Conservation (phyloP, 2,113 vertebrate species). For the Zosterops lateralis region DNA sequence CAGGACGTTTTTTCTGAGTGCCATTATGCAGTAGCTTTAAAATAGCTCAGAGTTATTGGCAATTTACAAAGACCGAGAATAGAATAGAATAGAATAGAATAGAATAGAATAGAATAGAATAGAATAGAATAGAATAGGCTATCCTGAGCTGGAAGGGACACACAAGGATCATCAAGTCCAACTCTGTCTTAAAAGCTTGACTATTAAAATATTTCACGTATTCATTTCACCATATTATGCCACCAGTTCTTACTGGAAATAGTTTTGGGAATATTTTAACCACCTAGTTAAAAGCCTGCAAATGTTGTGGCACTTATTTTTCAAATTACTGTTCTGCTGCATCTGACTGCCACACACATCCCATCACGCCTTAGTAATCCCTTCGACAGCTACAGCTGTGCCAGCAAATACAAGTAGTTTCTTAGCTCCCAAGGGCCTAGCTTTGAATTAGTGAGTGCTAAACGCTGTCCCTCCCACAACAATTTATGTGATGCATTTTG, state of each 20-base stretch:
- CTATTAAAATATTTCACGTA: background rate
- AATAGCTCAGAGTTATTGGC: background rate
- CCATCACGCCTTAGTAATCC: background rate
- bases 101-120: background rate
- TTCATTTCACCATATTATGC: background rate
- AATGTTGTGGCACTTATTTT: background rate
- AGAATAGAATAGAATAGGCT: background rate
- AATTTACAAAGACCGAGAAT: background rate
- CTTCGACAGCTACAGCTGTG: constrained; percentile 21
- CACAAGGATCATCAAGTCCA: background rate
- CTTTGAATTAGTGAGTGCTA: background rate
- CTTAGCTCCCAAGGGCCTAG: background rate
- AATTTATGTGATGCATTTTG: background rate
- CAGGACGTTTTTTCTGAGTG: background rate
- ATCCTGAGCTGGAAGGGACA: background rate
- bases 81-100: background rate
- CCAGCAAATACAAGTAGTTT: constrained; percentile 7
- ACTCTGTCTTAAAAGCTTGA: background rate
- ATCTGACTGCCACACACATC: background rate
- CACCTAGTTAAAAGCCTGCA: background rate
- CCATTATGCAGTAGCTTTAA: background rate
- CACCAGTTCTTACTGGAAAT: background rate
- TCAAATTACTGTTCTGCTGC: background rate
- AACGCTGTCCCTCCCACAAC: background rate
- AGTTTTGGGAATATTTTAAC: background rate